Percentiles rank a stretch among this genome's conserved stretches.
These are phyloP conservation scores for Serinus canaria DNA, from an alignment of 2,113 vertebrate species.

Conservation along the genomic window DNA sequence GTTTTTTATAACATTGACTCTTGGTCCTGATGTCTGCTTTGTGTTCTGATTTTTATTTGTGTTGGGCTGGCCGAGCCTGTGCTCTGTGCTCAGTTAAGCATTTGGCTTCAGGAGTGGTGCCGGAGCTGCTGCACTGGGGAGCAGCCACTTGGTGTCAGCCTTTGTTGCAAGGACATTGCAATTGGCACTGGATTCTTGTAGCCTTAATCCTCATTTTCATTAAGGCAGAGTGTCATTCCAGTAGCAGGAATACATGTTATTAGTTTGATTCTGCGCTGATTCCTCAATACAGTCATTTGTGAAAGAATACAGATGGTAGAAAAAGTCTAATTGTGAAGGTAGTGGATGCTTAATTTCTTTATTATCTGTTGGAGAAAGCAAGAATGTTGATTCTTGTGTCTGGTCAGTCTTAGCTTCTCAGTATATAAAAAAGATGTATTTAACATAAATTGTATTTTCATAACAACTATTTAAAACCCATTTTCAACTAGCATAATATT, in stretches of 20 bases:
- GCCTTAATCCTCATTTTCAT: background rate
- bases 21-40: background rate
- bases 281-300: background rate
- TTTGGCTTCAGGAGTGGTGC: background rate
- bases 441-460: background rate
- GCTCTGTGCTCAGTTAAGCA: background rate
- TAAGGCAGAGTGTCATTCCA: background rate
- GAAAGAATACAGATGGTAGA: background rate
- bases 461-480: background rate
- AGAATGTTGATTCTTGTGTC: background rate
- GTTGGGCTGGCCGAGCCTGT: background rate
- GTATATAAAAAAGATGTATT: background rate
- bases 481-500: background rate
- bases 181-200: background rate
- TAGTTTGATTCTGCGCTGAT: background rate
- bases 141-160: conserved; percentile 59
- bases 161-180: background rate
- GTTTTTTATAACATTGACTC: background rate
- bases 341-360: background rate
- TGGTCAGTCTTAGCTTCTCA: background rate
- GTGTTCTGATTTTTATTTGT: background rate
- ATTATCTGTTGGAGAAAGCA: background rate
- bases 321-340: background rate
- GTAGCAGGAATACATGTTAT: background rate
- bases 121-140: background rate